phyloP scores from a whole-genome alignment of 2,797 vertebrate genomes.

The Momotus momota region DNA sequence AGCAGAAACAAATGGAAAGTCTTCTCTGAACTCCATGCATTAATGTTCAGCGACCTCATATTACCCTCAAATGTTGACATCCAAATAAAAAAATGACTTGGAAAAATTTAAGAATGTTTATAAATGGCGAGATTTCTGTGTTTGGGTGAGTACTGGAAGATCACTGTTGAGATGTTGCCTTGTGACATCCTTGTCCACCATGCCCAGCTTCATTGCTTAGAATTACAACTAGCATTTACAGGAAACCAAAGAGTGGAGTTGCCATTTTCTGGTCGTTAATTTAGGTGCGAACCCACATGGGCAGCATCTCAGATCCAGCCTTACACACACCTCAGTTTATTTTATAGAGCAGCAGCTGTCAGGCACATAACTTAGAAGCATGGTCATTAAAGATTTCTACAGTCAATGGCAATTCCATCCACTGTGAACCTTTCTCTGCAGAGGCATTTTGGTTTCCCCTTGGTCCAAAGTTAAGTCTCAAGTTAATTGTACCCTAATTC shows the following conservation, averaged over 20 bases:
- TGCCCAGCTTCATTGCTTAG: not conserved
- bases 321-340: not conserved
- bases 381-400: fast-evolving
- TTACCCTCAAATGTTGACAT: not conserved
- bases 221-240: not conserved
- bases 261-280: not conserved
- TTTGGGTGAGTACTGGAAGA: not conserved
- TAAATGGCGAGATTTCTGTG: not conserved
- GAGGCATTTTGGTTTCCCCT: not conserved
- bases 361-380: not conserved
- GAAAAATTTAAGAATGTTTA: not conserved
- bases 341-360: not conserved
- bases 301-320: not conserved
- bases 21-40: not conserved
- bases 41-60: not conserved
- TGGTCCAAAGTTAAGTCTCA: not conserved
- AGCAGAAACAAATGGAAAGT: not conserved
- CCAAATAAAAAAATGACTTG: not conserved
- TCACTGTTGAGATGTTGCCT: not conserved
- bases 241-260: not conserved
- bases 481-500: not conserved
- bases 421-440: not conserved
- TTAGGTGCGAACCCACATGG: not conserved
- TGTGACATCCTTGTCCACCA: not conserved
- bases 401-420: not conserved